A percentile compares a stretch with the other conserved stretches of the same genome.
Conservation (phyloP, 2,113 vertebrate genomes). For the Desmodus rotundus region DNA sequence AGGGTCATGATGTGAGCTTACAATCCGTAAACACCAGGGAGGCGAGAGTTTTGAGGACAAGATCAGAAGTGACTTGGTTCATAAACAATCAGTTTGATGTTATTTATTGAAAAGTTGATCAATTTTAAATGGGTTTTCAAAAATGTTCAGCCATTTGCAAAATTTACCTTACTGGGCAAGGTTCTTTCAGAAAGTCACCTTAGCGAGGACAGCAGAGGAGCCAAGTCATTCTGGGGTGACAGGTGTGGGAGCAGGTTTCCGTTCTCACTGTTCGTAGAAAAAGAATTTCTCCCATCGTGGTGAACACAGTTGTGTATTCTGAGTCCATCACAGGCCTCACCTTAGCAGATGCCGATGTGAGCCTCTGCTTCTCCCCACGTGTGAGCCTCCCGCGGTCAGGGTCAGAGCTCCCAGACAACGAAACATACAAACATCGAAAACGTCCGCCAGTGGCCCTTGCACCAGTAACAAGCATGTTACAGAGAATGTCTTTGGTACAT, state of each 20-base stretch:
- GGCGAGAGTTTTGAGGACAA: not conserved
- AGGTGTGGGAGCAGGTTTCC: not conserved
- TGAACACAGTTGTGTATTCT: not conserved
- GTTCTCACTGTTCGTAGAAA: not conserved
- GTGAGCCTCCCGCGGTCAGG: not conserved
- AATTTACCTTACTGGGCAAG: not conserved
- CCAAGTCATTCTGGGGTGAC: accelerated
- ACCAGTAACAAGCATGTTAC: accelerated
- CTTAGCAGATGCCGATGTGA: not conserved
- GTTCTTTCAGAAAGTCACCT: not conserved
- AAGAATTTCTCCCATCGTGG: accelerated
- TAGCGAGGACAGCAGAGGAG: not conserved
- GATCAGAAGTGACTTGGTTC: not conserved
- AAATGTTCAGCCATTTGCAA: not conserved
- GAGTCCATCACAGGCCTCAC: not conserved
- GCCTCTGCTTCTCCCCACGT: not conserved
- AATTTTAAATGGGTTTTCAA: not conserved
- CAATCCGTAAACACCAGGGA: not conserved
- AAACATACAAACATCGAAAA: not conserved
- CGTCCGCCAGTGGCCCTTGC: not conserved
- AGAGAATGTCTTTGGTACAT: not conserved
- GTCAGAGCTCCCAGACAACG: not conserved
- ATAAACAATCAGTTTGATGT: not conserved
- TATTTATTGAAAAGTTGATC: not conserved
- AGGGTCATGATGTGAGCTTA: not conserved